Base-by-base conservation (phyloP, 2,797 vertebrate species). In the Sphaeramia orbicularis region DNA sequence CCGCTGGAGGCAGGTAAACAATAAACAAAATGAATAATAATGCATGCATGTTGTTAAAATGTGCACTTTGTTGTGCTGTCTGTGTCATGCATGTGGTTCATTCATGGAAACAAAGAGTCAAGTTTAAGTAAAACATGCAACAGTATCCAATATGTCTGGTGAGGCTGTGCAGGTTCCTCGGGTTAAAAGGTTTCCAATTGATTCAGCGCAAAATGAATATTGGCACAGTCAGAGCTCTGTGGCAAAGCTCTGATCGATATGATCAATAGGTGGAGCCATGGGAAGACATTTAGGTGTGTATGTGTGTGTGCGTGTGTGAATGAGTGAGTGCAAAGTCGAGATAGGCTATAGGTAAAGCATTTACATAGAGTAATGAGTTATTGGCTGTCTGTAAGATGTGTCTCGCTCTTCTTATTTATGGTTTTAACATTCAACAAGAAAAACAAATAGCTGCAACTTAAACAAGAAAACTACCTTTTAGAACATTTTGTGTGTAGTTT, bases 241-340 rank as follows among this genome's bases (percentile, higher is more conserved):
- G 78, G 42, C 59, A 74, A 49, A 81, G 36, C 16, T 3, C n/a
- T 59, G 51, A 81, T 90, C 56, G n/a, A 86, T 83, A 60, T 61
- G 27, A 89, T 86, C 37, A 72, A 87, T 27, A 4, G 7, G 35
- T 27, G 9, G 30, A 58, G 49, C 6, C 11, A 70, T 38, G 41
- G 48, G 43, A 59, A 30, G 60, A 59, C 60, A 69, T 50, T 42
- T 7, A 10, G 19, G 24, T 10, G 50, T 44, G 21, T 45, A 10
- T 27, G 43, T 40, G 53, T 43, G 44, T 38, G 50, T 24, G 21
- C n/a, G n/a, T n/a, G n/a, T n/a, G n/a, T n/a, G n/a, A n/a, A 47
- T 59, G 52, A 13, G 18, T 63, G 44, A 37, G 11, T 53, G 13
- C 36, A 3, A 64, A 64, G 32, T 60, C 38, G 61, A 47, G 65